phyloP scores from a whole-genome alignment of 2,797 vertebrate species.

The Lepilemur ruficaudatus region DNA sequence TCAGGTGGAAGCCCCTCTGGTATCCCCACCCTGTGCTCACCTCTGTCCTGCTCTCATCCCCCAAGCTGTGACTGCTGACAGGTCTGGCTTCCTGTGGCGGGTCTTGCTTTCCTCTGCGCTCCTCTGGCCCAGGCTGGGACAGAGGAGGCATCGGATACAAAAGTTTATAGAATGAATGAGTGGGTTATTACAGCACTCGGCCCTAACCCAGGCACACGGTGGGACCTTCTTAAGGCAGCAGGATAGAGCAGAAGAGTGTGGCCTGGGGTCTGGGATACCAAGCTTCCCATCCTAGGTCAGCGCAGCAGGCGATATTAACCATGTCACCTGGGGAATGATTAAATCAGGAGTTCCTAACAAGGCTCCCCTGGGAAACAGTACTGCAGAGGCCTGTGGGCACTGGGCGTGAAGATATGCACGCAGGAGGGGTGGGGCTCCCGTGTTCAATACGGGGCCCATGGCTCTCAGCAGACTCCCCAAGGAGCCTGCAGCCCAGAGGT shows the following conservation, averaged over 20 bases:
- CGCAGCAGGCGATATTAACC: background rate
- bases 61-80: background rate
- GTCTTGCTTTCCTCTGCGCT: background rate
- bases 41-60: background rate
- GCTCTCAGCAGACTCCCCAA: background rate
- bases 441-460: background rate
- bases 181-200: background rate
- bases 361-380: background rate
- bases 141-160: background rate
- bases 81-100: background rate
- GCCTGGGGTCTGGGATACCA: background rate
- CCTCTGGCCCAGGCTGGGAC: background rate
- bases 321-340: background rate
- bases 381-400: background rate
- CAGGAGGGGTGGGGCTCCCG: accelerated
- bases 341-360: background rate
- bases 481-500: background rate
- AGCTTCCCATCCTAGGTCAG: background rate
- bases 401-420: accelerated
- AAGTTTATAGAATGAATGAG: background rate
- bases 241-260: background rate
- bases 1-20: background rate
- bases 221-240: background rate
- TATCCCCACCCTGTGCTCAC: background rate
- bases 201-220: background rate